Conservation (phyloP, 1,140 invertebrate genomes). For the Pogonomyrmex californicus region DNA sequence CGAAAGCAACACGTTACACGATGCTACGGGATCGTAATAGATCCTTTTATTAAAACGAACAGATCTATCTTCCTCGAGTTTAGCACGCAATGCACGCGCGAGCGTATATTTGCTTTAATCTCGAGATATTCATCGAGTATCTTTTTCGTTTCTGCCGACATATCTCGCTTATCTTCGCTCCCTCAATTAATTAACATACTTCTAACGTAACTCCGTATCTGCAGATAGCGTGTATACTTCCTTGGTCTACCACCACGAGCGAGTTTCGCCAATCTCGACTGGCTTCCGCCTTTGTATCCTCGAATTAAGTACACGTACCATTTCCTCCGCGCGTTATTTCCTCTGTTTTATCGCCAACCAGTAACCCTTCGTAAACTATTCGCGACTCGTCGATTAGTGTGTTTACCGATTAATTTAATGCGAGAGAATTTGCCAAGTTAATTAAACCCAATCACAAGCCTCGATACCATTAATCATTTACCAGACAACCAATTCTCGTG, state of each 20-base stretch:
- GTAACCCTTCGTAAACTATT: neutral
- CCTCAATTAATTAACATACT: constrained; percentile 44
- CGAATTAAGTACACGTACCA: constrained; percentile 32
- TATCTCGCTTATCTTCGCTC: constrained; percentile 17
- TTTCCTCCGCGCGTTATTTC: constrained; percentile 9
- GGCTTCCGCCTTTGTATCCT: constrained; percentile 39
- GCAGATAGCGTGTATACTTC: constrained; percentile 40
- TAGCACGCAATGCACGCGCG: neutral
- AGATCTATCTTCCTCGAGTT: constrained; percentile 19
- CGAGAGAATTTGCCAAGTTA: neutral
- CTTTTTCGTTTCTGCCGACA: constrained; percentile 1
- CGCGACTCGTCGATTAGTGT: neutral
- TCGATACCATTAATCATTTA: neutral
- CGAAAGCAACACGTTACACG: constrained; percentile 28
- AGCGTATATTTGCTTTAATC: constrained; percentile 32
- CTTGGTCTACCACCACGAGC: constrained; percentile 20
- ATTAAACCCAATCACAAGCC: neutral
- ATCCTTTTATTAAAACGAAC: constrained; percentile 56
- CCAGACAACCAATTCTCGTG: neutral
- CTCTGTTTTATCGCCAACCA: constrained; percentile 16
- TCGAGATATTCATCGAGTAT: constrained; percentile 34
- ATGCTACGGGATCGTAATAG: constrained; percentile 20
- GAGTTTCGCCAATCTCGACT: constrained; percentile 48
- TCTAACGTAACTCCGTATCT: constrained; percentile 35
- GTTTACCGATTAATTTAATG: neutral